Percentiles rank a stretch among this genome's conserved stretches.
phyloP scores from a whole-genome alignment of 2,888 invertebrate genomes.

The Branchellion lobata region DNA sequence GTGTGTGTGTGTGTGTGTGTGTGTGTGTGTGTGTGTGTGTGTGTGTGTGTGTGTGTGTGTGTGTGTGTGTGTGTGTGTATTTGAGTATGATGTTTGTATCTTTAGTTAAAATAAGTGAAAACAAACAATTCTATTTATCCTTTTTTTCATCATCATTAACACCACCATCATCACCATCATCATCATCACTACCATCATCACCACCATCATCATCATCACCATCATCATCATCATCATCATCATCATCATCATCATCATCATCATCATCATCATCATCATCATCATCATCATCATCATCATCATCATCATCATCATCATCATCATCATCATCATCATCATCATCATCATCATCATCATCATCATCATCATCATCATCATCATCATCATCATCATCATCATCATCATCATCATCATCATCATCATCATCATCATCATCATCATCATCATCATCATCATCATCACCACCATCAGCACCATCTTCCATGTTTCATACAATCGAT shows the following conservation, averaged over 20 bases:
- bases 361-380: not conserved
- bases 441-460: constrained; percentile 13
- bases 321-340: not conserved
- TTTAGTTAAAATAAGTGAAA: too few relatives aligned
- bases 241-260: constrained; percentile 36
- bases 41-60: too few relatives aligned
- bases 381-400: not conserved
- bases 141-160: too few relatives aligned
- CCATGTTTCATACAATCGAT: too few relatives aligned
- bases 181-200: constrained; percentile 23
- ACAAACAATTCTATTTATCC: too few relatives aligned
- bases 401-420: constrained; percentile 5
- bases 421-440: not conserved
- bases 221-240: constrained; percentile 40
- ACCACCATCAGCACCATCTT: too few relatives aligned
- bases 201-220: constrained; percentile 17
- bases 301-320: constrained; percentile 15
- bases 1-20: too few relatives aligned
- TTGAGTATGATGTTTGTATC: too few relatives aligned
- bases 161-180: too few relatives aligned
- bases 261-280: constrained; percentile 42
- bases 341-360: constrained; percentile 1
- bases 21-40: too few relatives aligned
- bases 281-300: constrained; percentile 19
- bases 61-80: too few relatives aligned